Conservation (phyloP, 2,888 invertebrate species). For the Ectobius pallidus region DNA sequence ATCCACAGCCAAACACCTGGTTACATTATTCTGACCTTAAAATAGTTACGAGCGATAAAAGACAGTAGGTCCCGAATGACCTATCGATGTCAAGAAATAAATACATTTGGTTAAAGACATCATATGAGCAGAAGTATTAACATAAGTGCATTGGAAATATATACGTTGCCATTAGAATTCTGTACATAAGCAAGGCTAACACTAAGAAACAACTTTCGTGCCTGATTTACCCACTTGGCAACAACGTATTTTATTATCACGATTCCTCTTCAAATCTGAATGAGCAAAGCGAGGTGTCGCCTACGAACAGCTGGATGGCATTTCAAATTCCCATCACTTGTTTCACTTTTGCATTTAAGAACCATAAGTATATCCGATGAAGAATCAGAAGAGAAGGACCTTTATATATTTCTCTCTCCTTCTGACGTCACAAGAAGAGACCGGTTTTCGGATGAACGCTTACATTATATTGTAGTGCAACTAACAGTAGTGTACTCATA, state of each 20-base stretch:
- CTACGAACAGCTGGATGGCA: not conserved
- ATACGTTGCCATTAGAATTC: too few species aligned
- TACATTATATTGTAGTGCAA: not conserved
- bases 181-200: too few species aligned
- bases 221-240: too few species aligned
- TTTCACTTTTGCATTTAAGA: constrained; percentile 12
- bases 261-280: not conserved
- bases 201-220: too few species aligned
- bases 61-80: too few species aligned
- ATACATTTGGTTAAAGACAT: too few species aligned
- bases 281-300: not conserved
- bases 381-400: not conserved
- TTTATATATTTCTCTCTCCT: constrained; percentile 9
- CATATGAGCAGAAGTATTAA: too few species aligned
- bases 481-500: not conserved
- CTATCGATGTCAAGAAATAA: too few species aligned
- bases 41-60: too few species aligned
- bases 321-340: not conserved
- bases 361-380: constrained; percentile 4
- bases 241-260: not conserved
- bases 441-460: constrained; percentile 19
- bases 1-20: too few species aligned
- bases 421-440: constrained; percentile 1
- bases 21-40: too few species aligned
- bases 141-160: too few species aligned